These are phyloP conservation scores for Deroplatys truncata DNA, from an alignment of 2,888 invertebrate genomes.

Conservation along the genomic window DNA sequence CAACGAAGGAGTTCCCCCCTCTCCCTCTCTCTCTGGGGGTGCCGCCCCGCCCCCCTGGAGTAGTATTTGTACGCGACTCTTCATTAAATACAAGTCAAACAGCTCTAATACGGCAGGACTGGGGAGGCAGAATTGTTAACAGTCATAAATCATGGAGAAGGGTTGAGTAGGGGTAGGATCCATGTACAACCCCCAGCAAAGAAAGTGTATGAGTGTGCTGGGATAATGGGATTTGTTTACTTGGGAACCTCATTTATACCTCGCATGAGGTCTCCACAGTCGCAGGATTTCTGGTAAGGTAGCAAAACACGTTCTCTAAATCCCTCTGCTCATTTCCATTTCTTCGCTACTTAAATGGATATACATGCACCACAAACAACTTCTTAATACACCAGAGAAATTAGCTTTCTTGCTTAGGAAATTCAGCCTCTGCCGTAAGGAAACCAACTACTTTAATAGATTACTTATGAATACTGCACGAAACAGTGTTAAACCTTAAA, in stretches of 20 bases:
- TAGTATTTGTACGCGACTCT: background rate
- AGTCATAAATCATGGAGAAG: background rate
- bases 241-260: background rate
- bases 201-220: background rate
- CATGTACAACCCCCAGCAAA: background rate
- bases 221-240: background rate
- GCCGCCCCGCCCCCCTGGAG: background rate
- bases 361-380: too few relatives aligned
- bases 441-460: too few relatives aligned
- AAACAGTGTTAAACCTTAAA: too few relatives aligned
- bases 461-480: too few relatives aligned
- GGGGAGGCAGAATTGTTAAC: background rate
- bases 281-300: background rate
- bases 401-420: too few relatives aligned
- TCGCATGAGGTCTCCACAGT: background rate
- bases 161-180: background rate
- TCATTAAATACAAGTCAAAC: background rate
- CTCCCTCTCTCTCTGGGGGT: background rate
- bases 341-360: too few relatives aligned
- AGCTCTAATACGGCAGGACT: background rate
- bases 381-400: too few relatives aligned
- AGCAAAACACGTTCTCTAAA: too few relatives aligned
- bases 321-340: too few relatives aligned
- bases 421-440: too few relatives aligned
- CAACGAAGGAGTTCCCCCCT: background rate